phyloP scores from a whole-genome alignment of 2,888 invertebrate species.

The Bombylius discolor region DNA sequence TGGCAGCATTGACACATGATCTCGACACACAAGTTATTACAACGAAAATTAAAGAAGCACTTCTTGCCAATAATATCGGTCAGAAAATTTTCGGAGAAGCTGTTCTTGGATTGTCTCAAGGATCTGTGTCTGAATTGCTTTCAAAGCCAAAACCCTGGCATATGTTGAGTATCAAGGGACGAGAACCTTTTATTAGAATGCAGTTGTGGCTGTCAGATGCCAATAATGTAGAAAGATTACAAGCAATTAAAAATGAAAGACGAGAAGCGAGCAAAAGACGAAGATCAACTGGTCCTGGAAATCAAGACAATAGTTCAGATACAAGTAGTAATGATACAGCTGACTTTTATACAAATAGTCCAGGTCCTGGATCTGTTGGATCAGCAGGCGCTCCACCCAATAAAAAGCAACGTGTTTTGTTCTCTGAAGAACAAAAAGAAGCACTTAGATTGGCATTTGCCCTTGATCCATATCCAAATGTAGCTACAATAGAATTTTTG shows the following conservation, averaged over 20 bases:
- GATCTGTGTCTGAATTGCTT: slow-evolving; percentile 90
- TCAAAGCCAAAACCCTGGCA: slow-evolving; percentile 99
- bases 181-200: slow-evolving; percentile 94
- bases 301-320: slow-evolving; percentile 76
- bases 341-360: slow-evolving; percentile 75
- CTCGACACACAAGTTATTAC: slow-evolving; percentile 93
- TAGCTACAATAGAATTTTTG: slow-evolving; percentile 89
- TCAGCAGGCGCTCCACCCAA: slow-evolving; percentile 59
- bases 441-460: slow-evolving; percentile 87
- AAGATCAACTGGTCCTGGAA: slow-evolving; percentile 66
- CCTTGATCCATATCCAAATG: slow-evolving; percentile 93
- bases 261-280: slow-evolving; percentile 84
- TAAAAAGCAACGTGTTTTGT: slow-evolving; percentile 88
- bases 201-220: slow-evolving; percentile 94
- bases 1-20: slow-evolving; percentile 92
- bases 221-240: slow-evolving; percentile 85
- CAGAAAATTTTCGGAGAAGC: slow-evolving; percentile 98
- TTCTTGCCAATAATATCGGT: slow-evolving; percentile 92
- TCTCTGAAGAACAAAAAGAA: slow-evolving; percentile 97
- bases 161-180: slow-evolving; percentile 94
- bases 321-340: slow-evolving; percentile 81
- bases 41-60: slow-evolving; percentile 91
- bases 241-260: slow-evolving; percentile 79
- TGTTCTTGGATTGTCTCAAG: slow-evolving; percentile 90
- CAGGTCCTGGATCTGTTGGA: slow-evolving; percentile 49